A percentile compares a stretch with the other conserved stretches of the same genome.
phyloP scores from a whole-genome alignment of 1,140 invertebrate species.

The Heliconius hewitsoni region DNA sequence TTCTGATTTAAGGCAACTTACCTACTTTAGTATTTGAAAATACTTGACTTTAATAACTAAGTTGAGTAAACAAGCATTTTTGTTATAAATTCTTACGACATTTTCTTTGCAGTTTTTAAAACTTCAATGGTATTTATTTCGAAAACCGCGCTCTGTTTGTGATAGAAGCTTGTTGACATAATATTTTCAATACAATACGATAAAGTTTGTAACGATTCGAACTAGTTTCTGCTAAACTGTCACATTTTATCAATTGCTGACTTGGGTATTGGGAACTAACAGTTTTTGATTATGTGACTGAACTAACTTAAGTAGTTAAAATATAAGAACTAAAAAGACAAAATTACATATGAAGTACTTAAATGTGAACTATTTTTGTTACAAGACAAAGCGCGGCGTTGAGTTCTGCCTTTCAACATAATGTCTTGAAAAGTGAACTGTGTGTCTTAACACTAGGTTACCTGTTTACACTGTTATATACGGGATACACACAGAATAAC shows the following conservation, averaged over 20 bases:
- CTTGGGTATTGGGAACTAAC: not conserved
- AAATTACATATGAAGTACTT: too few relatives aligned
- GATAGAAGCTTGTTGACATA: not conserved
- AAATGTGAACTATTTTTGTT: too few relatives aligned
- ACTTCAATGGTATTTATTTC: not conserved
- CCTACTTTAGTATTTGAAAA: not conserved
- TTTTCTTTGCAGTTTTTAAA: not conserved
- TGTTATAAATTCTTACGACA: not conserved
- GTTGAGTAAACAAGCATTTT: not conserved
- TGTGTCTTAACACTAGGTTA: too few relatives aligned
- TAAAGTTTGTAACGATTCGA: not conserved
- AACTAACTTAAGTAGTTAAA: too few relatives aligned
- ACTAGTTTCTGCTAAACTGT: not conserved
- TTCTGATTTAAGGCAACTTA: too few relatives aligned
- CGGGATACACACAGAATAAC: too few relatives aligned
- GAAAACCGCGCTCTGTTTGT: constrained; percentile 6
- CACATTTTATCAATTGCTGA: not conserved
- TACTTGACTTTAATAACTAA: not conserved
- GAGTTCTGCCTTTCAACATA: too few relatives aligned
- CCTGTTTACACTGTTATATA: too few relatives aligned
- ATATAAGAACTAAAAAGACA: not conserved
- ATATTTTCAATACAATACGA: not conserved
- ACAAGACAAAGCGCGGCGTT: too few relatives aligned
- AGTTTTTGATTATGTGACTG: not conserved
- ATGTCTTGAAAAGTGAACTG: too few relatives aligned